These are phyloP conservation scores for Strigops habroptila DNA, from an alignment of 2,113 vertebrate species.

Conservation along the genomic window DNA sequence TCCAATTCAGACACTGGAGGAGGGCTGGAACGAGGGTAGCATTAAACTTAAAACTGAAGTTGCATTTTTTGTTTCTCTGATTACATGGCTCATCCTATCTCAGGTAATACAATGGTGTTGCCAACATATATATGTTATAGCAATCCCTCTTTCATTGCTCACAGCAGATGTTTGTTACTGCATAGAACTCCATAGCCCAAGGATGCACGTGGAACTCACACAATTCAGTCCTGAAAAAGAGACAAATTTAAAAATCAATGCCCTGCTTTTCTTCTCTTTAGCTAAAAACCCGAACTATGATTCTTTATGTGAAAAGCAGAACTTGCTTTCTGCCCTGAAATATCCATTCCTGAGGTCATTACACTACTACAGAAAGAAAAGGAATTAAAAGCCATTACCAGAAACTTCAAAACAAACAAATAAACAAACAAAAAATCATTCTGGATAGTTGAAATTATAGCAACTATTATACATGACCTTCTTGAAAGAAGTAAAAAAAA, in stretches of 20 bases:
- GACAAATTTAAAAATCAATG: not conserved
- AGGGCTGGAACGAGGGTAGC: not conserved
- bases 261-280: not conserved
- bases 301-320: not conserved
- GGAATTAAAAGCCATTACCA: not conserved
- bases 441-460: not conserved
- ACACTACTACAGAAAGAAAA: not conserved
- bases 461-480: not conserved
- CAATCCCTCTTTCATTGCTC: not conserved
- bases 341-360: not conserved
- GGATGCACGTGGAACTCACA: not conserved
- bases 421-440: not conserved
- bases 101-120: not conserved
- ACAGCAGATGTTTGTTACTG: not conserved
- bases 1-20: not conserved
- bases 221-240: not conserved
- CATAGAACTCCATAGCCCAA: not conserved
- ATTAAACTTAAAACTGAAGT: not conserved
- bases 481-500: not conserved
- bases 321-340: not conserved
- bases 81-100: not conserved
- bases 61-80: not conserved
- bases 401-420: not conserved
- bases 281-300: not conserved
- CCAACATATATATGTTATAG: not conserved